Base-by-base conservation (phyloP, 2,888 invertebrate species). In the Andrena trimmerana region DNA sequence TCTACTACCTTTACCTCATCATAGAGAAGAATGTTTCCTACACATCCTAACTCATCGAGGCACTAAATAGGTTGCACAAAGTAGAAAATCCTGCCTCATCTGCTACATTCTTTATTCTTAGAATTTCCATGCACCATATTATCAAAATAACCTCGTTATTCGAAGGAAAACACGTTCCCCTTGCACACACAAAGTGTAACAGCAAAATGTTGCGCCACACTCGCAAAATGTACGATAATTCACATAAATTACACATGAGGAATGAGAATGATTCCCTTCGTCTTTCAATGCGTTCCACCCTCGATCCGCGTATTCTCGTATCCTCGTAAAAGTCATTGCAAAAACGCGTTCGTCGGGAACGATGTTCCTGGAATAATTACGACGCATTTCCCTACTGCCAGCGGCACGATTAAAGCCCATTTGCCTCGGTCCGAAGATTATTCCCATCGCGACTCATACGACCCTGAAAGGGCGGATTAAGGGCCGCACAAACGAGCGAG, bases 391-490 rank as follows among this genome's bases (percentile, higher is more conserved):
- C 57, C 16, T 10, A 10, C 24, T 29, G 24, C 2, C 52, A 8
- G 13, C n/a, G 60, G 13, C 59, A 42, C 62, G 73, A n/a, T 67
- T 68, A 63, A 65, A 78, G 59, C 31, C 65, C 42, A 75, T 78
- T 70, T 8, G 42, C 42, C 69, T 20, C 31, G 24, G 50, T 31
- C n/a, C 29, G 24, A 50, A 65, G 69, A 78, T 79, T 70, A 70
- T 78, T 78, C 60, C 57, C 29, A 50, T 78, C 59, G 31, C 42
- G 20, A 31, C 52, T 27, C 29, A 69, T 52, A 31, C 66, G 78
- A 33, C 66, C 42, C 65, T 67, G 80, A 78, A 80, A 78, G 20
- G 70, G 62, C 52, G 79, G 60, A 78, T 80, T 78, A 80, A 78
- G 62, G 67, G 27, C 67, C 80, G 54, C 67, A 57, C 67, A 67